phyloP scores from a whole-genome alignment of 64 coral and sea anemone species.

The Montipora efflorescens region DNA sequence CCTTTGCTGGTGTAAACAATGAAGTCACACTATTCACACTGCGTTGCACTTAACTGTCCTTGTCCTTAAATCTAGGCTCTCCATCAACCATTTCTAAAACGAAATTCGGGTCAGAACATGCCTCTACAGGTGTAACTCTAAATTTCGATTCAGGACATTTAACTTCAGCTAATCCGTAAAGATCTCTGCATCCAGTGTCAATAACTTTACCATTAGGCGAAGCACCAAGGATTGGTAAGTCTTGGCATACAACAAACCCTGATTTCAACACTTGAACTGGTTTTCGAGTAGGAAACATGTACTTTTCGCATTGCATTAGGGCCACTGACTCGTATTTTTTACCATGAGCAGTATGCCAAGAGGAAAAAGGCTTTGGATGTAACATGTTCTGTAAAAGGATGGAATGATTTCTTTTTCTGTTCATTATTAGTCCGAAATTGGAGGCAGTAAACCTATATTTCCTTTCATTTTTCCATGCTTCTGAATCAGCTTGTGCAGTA shows the following conservation, averaged over 20 bases:
- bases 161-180: conserved; percentile 9
- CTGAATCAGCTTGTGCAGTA: conserved; percentile 36
- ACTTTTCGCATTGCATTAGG: conserved; percentile 38
- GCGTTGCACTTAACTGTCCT: conserved; percentile 12
- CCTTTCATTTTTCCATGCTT: conserved; percentile 55
- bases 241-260: conserved; percentile 30
- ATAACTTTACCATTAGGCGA: conserved; percentile 39
- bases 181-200: conserved; percentile 11
- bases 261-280: not conserved
- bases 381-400: conserved; percentile 38
- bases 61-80: not conserved
- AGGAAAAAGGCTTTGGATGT: conserved; percentile 48
- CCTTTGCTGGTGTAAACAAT: conserved; percentile 32
- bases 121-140: conserved; percentile 46
- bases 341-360: conserved; percentile 55
- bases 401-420: conserved; percentile 61
- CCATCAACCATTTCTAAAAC: not conserved
- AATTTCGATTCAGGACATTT: conserved; percentile 42
- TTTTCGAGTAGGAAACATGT: conserved; percentile 14
- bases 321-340: conserved; percentile 48
- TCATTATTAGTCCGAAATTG: conserved; percentile 56
- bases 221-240: conserved; percentile 23
- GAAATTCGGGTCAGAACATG: conserved; percentile 17
- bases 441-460: conserved; percentile 74
- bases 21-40: conserved; percentile 36